These are phyloP conservation scores for Leucophora obtusa DNA, from an alignment of 2,888 invertebrate genomes.

Conservation along the genomic window DNA sequence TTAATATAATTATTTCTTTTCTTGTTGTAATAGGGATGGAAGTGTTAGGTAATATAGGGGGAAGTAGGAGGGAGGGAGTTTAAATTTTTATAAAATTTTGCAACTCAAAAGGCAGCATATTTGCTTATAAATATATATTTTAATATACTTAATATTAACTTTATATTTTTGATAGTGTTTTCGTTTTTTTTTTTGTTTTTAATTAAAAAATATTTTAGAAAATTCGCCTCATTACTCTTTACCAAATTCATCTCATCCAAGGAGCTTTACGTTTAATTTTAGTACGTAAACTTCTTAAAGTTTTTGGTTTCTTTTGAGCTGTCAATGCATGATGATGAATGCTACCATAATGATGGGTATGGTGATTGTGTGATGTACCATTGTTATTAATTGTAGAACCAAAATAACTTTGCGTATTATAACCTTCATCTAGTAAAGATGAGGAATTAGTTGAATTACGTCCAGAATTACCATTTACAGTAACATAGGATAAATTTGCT, in stretches of 20 bases:
- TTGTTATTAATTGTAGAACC: constrained; percentile 53
- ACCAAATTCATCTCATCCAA: constrained; percentile 73
- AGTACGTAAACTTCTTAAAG: constrained; percentile 74
- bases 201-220: background rate
- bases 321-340: constrained; percentile 59
- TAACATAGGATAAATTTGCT: constrained; percentile 53
- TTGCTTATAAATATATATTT: background rate
- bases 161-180: constrained; percentile 17
- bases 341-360: constrained; percentile 53
- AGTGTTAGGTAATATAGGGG: constrained; percentile 39
- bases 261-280: constrained; percentile 77
- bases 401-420: constrained; percentile 70
- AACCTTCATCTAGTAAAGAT: constrained; percentile 71
- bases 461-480: constrained; percentile 52
- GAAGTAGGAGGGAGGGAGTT: constrained; percentile 36
- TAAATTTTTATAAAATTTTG: constrained; percentile 44
- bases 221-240: background rate
- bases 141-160: constrained; percentile 24
- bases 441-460: constrained; percentile 53
- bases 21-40: constrained; percentile 50
- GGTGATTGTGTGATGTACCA: constrained; percentile 55
- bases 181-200: background rate
- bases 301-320: constrained; percentile 74
- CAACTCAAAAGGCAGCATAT: constrained; percentile 62
- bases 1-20: constrained; percentile 26